These are phyloP conservation scores for Choreutis nemorana DNA, from an alignment of 2,888 invertebrate genomes.

Conservation along the genomic window DNA sequence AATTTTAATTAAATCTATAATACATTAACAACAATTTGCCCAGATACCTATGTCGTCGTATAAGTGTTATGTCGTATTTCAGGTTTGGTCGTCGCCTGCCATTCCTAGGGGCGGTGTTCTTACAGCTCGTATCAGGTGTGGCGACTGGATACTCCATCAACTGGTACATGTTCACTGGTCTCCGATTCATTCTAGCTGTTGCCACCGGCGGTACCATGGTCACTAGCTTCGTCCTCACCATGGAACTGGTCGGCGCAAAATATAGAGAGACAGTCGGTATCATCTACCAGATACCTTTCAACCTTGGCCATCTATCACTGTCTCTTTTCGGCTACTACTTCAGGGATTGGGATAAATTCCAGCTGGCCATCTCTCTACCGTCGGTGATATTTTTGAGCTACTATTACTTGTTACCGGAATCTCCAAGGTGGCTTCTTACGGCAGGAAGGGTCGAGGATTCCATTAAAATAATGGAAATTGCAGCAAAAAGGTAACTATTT, in stretches of 20 bases:
- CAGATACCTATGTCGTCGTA: too few species aligned
- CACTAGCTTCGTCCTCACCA: constrained; percentile 74
- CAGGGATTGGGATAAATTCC: constrained; percentile 73
- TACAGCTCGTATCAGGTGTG: constrained; percentile 77
- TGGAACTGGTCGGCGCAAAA: constrained; percentile 71
- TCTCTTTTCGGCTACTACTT: constrained; percentile 71
- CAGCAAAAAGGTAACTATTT: constrained; percentile 58
- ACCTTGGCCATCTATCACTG: constrained; percentile 72
- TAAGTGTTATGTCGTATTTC: constrained; percentile 16
- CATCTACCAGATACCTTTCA: constrained; percentile 73
- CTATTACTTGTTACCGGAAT: constrained; percentile 79
- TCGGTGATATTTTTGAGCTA: constrained; percentile 71
- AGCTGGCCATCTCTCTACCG: constrained; percentile 72
- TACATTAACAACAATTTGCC: too few species aligned
- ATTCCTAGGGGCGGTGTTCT: constrained; percentile 74
- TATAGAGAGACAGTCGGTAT: constrained; percentile 75
- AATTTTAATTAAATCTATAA: too few species aligned
- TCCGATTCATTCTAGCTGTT: constrained; percentile 75
- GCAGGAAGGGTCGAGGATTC: constrained; percentile 73
- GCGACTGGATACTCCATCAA: constrained; percentile 75
- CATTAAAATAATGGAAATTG: constrained; percentile 69
- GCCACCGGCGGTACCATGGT: constrained; percentile 88
- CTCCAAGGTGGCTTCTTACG: constrained; percentile 82
- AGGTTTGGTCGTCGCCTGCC: constrained; percentile 81
- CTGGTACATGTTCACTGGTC: constrained; percentile 70